Evolutionary conservation across 2,888 invertebrate species (phyloP), one percentile per base, ranked within the genome.

Genomic region (Adineta ricciae): DNA sequence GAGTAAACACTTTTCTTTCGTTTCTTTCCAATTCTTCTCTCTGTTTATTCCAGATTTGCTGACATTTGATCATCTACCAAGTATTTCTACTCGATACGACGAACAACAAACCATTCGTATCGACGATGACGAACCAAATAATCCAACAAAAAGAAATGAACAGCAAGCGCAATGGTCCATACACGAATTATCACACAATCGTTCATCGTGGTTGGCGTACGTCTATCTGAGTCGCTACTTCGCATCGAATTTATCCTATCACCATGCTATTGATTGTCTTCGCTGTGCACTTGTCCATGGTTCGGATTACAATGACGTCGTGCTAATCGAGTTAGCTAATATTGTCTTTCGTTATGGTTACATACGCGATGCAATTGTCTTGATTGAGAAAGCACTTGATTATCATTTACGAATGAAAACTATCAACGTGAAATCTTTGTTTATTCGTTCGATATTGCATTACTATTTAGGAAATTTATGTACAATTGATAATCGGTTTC

Each of bases 391-490:
- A 41, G 41, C 78, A 38, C n/a, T 78, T 24, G 41, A 78, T 78
- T 41, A 41, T 78, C 41, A 78, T 41, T 41, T 41, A 14, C 7
- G 41, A 78, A 11, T 24, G 32, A 11, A n/a, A 78, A 78, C 11
- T n/a, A n/a, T 24, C 5, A 41, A 78, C n/a, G 41, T 78, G 11
- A 24, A 19, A n/a, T 38, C 38, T n/a, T n/a, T 41, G n/a, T 78
- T 24, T 78, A 41, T 78, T n/a, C 78, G 38, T 78, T 78, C 78
- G 19, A 41, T 78, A 19, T 41, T 41, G 11, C 78, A 78, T 78
- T 78, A 78, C n/a, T 78, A 78, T 78, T 78, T 78, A 41, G 78
- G 41, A 41, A 78, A 78, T 41, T 24, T 78, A n/a, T 78, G 41
- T 41, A 78, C 78, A 24, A 78, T 78, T 41, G 78, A 78, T 41